Evolutionary conservation across 2,797 vertebrate genomes (phyloP).

Genomic region (Dromococcyx pavoninus): DNA sequence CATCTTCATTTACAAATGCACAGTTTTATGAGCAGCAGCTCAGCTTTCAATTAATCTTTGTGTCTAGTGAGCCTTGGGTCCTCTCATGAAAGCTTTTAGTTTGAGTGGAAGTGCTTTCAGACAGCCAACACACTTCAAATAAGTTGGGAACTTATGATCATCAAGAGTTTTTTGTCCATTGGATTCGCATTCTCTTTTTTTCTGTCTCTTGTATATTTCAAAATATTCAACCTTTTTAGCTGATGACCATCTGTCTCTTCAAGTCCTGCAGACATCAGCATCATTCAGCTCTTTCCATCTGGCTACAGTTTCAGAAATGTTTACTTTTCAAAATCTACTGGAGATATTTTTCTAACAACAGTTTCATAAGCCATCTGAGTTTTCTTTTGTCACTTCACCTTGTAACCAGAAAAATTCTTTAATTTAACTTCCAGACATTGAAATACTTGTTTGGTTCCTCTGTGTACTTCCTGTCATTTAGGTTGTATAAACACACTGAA

Average conservation of each 20-base stretch:
- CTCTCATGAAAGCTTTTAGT: background rate
- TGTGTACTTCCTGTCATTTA: background rate
- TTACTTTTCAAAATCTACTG: background rate
- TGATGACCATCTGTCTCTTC: slow-evolving; percentile 16
- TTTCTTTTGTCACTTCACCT: background rate
- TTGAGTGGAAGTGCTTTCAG: slow-evolving; percentile 1
- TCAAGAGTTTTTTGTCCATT: background rate
- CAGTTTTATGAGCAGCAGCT: background rate
- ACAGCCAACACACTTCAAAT: background rate
- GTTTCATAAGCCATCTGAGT: background rate
- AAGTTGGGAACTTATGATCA: background rate
- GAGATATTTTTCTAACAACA: background rate
- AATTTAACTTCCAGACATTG: background rate
- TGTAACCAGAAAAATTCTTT: background rate
- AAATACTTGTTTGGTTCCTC: background rate
- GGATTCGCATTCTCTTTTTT: background rate
- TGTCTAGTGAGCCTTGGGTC: background rate
- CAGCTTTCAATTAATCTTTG: background rate
- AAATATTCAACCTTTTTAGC: background rate
- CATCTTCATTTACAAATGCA: background rate
- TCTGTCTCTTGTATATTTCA: background rate
- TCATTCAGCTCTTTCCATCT: slow-evolving; percentile 6
- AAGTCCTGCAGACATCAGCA: background rate
- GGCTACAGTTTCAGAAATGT: background rate
- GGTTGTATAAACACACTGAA: background rate